phyloP scores from a whole-genome alignment of 2,888 invertebrate genomes.

The Tanypteryx hageni region DNA sequence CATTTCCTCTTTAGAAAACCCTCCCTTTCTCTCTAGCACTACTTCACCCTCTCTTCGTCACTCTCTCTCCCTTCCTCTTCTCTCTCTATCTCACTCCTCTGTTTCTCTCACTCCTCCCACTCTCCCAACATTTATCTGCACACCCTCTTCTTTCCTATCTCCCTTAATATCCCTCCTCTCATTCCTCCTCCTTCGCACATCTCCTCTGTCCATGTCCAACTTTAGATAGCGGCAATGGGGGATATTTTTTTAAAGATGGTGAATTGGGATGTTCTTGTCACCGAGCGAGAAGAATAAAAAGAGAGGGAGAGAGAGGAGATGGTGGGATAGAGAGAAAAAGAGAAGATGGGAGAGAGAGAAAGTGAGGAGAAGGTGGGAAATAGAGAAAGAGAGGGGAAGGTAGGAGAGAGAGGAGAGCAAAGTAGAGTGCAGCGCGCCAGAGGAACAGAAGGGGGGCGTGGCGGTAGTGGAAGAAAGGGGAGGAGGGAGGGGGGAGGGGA shows the following conservation, averaged over 20 bases:
- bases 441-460: too few relatives aligned
- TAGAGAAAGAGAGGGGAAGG: not conserved
- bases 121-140: not conserved
- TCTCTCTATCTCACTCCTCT: not conserved
- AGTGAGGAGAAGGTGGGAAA: not conserved
- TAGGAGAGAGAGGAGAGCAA: not conserved
- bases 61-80: not conserved
- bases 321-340: too few relatives aligned
- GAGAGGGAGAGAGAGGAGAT: not conserved
- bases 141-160: not conserved
- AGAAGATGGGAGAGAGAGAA: not conserved
- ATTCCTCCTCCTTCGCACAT: not conserved
- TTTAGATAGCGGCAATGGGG: not conserved
- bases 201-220: not conserved
- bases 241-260: not conserved
- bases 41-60: not conserved
- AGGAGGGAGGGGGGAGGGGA: too few relatives aligned
- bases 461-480: too few relatives aligned
- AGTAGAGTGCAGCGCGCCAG: not conserved
- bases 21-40: not conserved
- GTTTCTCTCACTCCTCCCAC: not conserved
- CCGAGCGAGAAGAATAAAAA: not conserved
- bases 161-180: not conserved
- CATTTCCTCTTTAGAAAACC: not conserved
- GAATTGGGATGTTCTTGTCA: not conserved